A percentile compares a stretch with the other conserved stretches of the same genome.
Evolutionary conservation across 1,140 invertebrate species (phyloP).

Genomic region (Mycetomoellerius zeteki): DNA sequence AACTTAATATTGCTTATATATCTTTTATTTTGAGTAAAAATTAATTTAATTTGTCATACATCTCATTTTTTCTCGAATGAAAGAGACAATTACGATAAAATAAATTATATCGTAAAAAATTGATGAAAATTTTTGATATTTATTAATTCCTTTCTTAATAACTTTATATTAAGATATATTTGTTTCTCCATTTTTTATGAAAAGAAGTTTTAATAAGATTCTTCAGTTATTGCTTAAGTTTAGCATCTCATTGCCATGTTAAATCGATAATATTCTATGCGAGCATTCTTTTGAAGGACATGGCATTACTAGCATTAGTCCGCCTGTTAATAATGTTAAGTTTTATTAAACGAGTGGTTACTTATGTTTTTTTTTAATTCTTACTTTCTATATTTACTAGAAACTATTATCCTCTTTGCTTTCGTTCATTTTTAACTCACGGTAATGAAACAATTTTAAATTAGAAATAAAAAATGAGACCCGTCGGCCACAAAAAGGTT

Average conservation of each 20-base stretch:
- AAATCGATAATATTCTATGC: slow-evolving; percentile 21
- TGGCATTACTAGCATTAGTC: not conserved
- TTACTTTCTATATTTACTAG: not conserved
- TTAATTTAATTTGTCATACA: not conserved
- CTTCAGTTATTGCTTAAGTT: not conserved
- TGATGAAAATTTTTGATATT: not conserved
- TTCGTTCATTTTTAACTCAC: not conserved
- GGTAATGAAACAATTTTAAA: slow-evolving; percentile 7
- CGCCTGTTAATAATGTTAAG: not conserved
- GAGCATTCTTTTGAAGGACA: not conserved
- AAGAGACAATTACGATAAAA: not conserved
- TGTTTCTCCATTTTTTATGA: not conserved
- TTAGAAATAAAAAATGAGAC: not conserved
- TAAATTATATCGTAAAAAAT: not conserved
- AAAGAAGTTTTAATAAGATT: not conserved
- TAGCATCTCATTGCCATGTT: not conserved
- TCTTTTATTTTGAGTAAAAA: not conserved
- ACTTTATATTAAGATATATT: slow-evolving; percentile 1
- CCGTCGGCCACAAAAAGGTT: not conserved
- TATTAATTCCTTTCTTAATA: not conserved
- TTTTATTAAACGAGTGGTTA: not conserved
- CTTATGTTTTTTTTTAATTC: not conserved
- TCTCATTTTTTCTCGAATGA: not conserved
- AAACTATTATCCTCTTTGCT: not conserved
- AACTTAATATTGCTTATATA: not conserved